Conservation (phyloP, 1,140 invertebrate species). For the Pristionchus pacificus region DNA sequence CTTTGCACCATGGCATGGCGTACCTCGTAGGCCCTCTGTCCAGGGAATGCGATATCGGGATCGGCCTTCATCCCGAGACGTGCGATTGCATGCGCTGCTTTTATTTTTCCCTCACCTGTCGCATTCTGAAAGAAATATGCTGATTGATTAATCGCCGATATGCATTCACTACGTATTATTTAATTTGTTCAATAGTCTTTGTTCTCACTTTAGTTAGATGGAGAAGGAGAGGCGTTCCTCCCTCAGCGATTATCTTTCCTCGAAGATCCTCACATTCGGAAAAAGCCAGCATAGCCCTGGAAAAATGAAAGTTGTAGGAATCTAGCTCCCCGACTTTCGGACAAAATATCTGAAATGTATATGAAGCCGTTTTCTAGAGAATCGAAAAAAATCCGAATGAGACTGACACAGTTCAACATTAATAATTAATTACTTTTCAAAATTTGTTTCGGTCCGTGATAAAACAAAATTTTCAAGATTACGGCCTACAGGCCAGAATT, state of each 20-base stretch:
- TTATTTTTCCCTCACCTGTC: slow-evolving; percentile 70
- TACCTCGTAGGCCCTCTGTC: slow-evolving; percentile 48
- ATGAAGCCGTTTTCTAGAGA: too few species aligned
- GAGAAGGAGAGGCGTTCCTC: slow-evolving; percentile 50
- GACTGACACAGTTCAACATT: too few species aligned
- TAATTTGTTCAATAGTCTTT: too few species aligned
- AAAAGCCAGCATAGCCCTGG: slow-evolving; percentile 43
- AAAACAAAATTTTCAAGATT: too few species aligned
- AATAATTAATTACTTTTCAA: too few species aligned
- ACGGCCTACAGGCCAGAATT: too few species aligned
- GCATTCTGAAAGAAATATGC: slow-evolving; percentile 24
- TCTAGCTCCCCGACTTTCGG: too few species aligned
- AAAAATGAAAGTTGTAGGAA: neutral
- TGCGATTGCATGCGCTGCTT: slow-evolving; percentile 86
- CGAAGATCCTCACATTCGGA: slow-evolving; percentile 36
- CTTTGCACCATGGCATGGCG: too few species aligned
- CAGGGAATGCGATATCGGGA: slow-evolving; percentile 90
- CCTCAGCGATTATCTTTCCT: slow-evolving; percentile 52
- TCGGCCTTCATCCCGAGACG: slow-evolving; percentile 92
- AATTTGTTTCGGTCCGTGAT: too few species aligned
- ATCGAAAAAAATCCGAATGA: too few species aligned
- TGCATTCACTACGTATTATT: too few species aligned
- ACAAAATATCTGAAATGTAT: too few species aligned
- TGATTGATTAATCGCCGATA: neutral
- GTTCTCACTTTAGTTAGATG: slow-evolving; percentile 39